Percentiles rank a stretch among this genome's conserved stretches.
phyloP scores from a whole-genome alignment of 2,797 vertebrate species.

The Ptychadena robeensis region DNA sequence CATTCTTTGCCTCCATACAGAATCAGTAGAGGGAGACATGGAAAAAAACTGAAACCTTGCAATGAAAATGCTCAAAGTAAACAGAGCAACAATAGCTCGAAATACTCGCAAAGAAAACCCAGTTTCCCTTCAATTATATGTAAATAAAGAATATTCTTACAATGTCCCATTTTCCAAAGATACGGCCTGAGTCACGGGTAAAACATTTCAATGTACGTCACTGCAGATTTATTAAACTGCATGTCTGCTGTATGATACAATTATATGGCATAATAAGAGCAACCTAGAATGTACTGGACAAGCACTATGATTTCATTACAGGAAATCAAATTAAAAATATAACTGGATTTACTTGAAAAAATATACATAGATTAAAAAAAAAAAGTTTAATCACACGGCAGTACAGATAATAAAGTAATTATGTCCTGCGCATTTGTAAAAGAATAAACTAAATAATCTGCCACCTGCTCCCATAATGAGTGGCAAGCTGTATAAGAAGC shows the following conservation, averaged over 20 bases:
- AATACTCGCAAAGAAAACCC: neutral
- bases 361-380: neutral
- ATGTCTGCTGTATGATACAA: conserved; percentile 20
- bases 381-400: neutral
- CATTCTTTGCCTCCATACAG: neutral
- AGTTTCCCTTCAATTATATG: neutral
- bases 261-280: conserved; percentile 3
- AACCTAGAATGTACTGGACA: conserved; percentile 14
- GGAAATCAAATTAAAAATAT: conserved; percentile 27
- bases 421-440: neutral
- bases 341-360: neutral
- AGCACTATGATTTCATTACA: conserved; percentile 33
- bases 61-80: no score
- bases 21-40: no score
- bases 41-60: no score
- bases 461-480: no score
- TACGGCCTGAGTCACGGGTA: conserved; percentile 31
- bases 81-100: no score
- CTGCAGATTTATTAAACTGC: conserved; percentile 1
- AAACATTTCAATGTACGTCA: conserved; percentile 44
- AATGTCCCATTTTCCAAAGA: neutral
- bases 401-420: neutral
- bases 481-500: no score
- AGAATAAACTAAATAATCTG: no score
- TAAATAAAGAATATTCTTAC: neutral